Base-by-base conservation (phyloP, 2,113 vertebrate genomes). In the Lepidothrix coronata region DNA sequence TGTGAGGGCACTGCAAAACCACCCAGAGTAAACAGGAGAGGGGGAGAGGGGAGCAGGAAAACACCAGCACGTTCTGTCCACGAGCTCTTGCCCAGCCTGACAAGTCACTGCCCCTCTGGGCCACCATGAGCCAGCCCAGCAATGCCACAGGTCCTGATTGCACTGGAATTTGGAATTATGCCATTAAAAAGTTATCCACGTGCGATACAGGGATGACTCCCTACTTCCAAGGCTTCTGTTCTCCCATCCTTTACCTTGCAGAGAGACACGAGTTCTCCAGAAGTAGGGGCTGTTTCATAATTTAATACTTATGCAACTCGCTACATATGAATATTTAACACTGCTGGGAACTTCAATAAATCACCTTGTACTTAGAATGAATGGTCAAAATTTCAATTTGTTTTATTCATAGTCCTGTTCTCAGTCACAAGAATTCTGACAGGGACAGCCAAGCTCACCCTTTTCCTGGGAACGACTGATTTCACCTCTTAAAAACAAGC, bases 401-500 rank as follows among this genome's bases (percentile, higher is more conserved):
- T 67, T 95, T 94, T 95, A 93, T 89, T 93, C 92, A 78, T 62
- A 49, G 41, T 84, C 86, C 84, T 92, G 88, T 66, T 75, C 62
- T 63, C 16, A 58, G 67, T 15, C 85, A 63, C 39, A 62, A 24
- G 59, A 58, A 71, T 44, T 35, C 75, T 22, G 68, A 63, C 11
- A 1, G 41, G 49, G 49, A 46, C 72, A 78, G 79, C 17, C 67
- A 43, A 51, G 30, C 23, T 25, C 33, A 35, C 52, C 52, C 24
- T 12, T 39, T n/a, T 33, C 88, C 83, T 23, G 22, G 23, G 37
- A 85, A 73, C 25, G 17, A 19, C 30, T 9, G 18, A 58, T n/a
- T 65, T 65, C 57, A 68, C 70, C 71, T 94, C 46, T 52, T 15
- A 35, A 87, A 90, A 89, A 37, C 61, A 67, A 80, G 51, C 41